phyloP scores from a whole-genome alignment of 2,797 vertebrate species.

The Danio kyathit region DNA sequence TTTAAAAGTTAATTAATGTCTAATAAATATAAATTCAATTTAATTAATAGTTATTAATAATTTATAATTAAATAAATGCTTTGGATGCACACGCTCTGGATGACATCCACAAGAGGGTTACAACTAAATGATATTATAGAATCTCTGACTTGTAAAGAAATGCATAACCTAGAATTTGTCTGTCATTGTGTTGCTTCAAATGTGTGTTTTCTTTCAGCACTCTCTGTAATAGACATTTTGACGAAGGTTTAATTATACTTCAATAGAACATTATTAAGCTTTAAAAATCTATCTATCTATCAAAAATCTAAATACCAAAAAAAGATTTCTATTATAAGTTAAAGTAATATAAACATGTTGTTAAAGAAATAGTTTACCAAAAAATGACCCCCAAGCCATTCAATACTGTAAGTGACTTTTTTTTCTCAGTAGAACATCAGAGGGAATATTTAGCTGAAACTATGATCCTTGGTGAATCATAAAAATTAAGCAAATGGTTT shows the following conservation, averaged over 20 bases:
- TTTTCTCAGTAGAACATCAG: too few relatives aligned
- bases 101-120: conserved; percentile 9
- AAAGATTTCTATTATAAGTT: neutral
- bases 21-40: too few relatives aligned
- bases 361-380: too few relatives aligned
- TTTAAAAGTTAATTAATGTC: neutral
- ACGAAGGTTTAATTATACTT: neutral
- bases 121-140: neutral
- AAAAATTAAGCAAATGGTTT: too few relatives aligned
- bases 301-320: too few relatives aligned
- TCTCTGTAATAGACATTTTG: neutral
- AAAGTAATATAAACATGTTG: neutral
- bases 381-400: too few relatives aligned
- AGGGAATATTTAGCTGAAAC: too few relatives aligned
- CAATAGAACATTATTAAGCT: neutral
- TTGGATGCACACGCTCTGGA: neutral
- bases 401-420: too few relatives aligned
- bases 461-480: too few relatives aligned
- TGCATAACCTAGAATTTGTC: neutral
- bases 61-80: too few relatives aligned
- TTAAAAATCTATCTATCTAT: neutral
- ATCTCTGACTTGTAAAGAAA: neutral
- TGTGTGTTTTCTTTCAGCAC: neutral
- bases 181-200: neutral
- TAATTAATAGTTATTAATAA: too few relatives aligned